These are phyloP conservation scores for Spodoptera exigua DNA, from an alignment of 2,888 invertebrate species.

Conservation along the genomic window DNA sequence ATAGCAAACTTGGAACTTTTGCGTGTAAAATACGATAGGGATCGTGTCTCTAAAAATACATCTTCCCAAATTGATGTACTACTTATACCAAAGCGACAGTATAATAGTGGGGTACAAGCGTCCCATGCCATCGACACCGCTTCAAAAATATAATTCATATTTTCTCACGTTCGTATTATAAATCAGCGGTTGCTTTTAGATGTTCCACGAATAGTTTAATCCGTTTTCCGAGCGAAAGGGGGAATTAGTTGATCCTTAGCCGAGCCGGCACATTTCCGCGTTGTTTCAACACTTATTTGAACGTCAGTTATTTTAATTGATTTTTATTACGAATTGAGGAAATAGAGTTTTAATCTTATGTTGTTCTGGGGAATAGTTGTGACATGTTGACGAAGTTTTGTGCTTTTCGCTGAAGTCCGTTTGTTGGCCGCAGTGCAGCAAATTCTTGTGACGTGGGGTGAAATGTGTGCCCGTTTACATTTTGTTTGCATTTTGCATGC, in stretches of 20 bases:
- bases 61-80: conserved; percentile 30
- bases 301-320: conserved; percentile 41
- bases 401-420: conserved; percentile 42
- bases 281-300: conserved; percentile 58
- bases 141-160: conserved; percentile 71
- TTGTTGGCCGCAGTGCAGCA: conserved; percentile 64
- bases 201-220: conserved; percentile 82
- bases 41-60: conserved; percentile 33
- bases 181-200: conserved; percentile 79
- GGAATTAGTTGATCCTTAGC: conserved; percentile 77
- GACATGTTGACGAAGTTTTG: conserved; percentile 40
- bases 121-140: conserved; percentile 41
- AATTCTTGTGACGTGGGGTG: conserved; percentile 57
- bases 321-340: conserved; percentile 41
- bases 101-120: conserved; percentile 4
- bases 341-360: conserved; percentile 31
- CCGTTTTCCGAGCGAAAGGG: conserved; percentile 76
- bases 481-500: conserved; percentile 37
- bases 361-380: conserved; percentile 30
- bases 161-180: conserved; percentile 78
- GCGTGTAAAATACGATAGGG: conserved; percentile 33
- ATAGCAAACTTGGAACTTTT: conserved; percentile 31
- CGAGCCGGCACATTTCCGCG: conserved; percentile 74
- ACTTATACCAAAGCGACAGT: conserved; percentile 23
- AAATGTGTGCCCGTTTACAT: conserved; percentile 45